phyloP scores from a whole-genome alignment of 2,888 invertebrate species.

The Trichopoda pennipes region DNA sequence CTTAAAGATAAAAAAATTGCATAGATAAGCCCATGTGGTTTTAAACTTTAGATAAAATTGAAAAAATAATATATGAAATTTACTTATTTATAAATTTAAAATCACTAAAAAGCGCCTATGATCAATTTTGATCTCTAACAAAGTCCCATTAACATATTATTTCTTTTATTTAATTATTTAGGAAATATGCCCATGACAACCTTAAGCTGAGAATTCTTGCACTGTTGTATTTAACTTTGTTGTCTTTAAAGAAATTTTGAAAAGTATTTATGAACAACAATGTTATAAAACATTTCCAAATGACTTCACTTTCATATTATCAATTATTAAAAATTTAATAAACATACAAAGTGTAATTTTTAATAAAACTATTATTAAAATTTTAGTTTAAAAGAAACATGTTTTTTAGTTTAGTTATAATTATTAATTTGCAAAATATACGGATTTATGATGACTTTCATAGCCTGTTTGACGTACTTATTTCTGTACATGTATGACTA shows the following conservation, averaged over 20 bases:
- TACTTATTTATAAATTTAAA: too few species aligned
- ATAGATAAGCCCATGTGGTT: too few species aligned
- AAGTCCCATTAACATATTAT: too few species aligned
- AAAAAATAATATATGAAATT: background rate
- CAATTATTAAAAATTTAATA: background rate
- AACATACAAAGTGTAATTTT: background rate
- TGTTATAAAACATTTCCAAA: constrained; percentile 19
- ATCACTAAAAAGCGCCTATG: too few species aligned
- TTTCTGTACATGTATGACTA: constrained; percentile 7
- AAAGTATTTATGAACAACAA: background rate
- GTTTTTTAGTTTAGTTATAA: background rate
- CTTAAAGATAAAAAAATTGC: too few species aligned
- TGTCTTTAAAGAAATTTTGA: too few species aligned
- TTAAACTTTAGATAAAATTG: too few species aligned
- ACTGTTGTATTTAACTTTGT: too few species aligned
- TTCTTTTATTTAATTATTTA: too few species aligned
- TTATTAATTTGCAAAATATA: constrained; percentile 31
- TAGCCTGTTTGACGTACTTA: constrained; percentile 42
- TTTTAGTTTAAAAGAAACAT: constrained; percentile 23
- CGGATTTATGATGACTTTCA: constrained; percentile 52
- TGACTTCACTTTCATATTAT: constrained; percentile 21
- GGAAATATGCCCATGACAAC: too few species aligned
- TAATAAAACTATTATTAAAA: constrained; percentile 37
- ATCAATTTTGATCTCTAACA: too few species aligned
- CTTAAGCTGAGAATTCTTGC: too few species aligned